These are phyloP conservation scores for Lacerta agilis DNA, from an alignment of 2,797 vertebrate genomes.

Conservation along the genomic window DNA sequence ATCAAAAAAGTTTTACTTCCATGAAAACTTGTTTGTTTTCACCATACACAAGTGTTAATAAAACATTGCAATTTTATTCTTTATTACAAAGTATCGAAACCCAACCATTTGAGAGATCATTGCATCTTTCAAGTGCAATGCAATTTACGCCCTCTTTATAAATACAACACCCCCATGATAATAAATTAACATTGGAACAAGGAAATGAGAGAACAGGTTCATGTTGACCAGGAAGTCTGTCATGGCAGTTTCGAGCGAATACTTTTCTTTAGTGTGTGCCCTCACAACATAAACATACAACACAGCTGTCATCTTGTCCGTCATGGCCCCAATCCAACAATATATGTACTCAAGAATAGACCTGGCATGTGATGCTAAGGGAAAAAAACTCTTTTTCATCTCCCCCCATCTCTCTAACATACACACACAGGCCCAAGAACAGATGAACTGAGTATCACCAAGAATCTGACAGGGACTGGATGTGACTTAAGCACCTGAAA, in stretches of 20 bases:
- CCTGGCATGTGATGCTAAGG: conserved; percentile 73
- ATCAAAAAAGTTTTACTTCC: conserved; percentile 85
- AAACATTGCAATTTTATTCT: conserved; percentile 80
- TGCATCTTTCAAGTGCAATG: conserved; percentile 77
- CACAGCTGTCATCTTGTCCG: conserved; percentile 66
- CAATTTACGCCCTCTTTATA: conserved; percentile 70
- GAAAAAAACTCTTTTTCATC: too few relatives aligned
- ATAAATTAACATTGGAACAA: conserved; percentile 81
- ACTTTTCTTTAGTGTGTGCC: conserved; percentile 72
- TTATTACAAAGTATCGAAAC: conserved; percentile 80
- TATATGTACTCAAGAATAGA: conserved; percentile 31
- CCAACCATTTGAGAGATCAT: conserved; percentile 72
- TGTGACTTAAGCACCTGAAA: background rate
- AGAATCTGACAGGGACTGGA: background rate
- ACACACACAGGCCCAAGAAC: background rate
- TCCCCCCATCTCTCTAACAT: too few relatives aligned
- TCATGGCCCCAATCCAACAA: background rate
- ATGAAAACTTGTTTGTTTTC: conserved; percentile 81
- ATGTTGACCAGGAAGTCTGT: conserved; percentile 63
- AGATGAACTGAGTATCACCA: background rate
- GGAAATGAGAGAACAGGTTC: conserved; percentile 60
- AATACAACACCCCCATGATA: conserved; percentile 75
- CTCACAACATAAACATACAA: conserved; percentile 72
- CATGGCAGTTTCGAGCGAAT: conserved; percentile 71
- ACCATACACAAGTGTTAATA: conserved; percentile 82